Evolutionary conservation across 2,888 invertebrate species (phyloP), one percentile per base, ranked within the genome.

Genomic region (Orthosia gracilis): DNA sequence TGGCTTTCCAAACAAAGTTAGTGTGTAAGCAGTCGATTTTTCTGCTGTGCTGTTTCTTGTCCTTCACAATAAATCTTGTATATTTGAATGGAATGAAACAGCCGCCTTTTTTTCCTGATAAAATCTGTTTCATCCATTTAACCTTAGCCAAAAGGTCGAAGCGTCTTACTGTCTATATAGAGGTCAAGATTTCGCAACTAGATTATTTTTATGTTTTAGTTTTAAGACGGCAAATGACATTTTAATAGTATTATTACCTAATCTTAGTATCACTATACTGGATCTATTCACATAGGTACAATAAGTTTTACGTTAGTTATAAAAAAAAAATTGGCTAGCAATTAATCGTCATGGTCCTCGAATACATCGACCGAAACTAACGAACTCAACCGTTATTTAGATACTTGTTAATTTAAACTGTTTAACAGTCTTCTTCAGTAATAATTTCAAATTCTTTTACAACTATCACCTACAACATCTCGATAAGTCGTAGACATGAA

Each of bases 1-100:
- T 75, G 63, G 47, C 57, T 72, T 40, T 18, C 52, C 31, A 58
- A 69, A 67, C 66, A 52, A 73, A 83, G 54, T 80, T 69, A 50
- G n/a, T 62, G n/a, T 23, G 58, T 71, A 18, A 66, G 63, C 58
- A 69, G 71, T 50, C 67, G 52, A 62, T 70, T 12, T 74, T 64
- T 54, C 18, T 63, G 23, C n/a, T 55, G 17, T 47, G 64, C 21
- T 59, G 15, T 64, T 59, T 64, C 18, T 26, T 59, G 21, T 18
- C 45, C 11, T 49, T 54, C 18, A 40, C 49, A 58, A 66, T 78
- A 78, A 78, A 78, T 78, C 63, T 68, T 50, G 18, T 63, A 12
- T 17, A 31, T 63, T 67, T 68, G 13, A 73, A 45, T 64, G 11
- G 18, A 45, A 31, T n/a, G 13, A 9, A 9, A 4, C 1, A 11